Percentiles rank a stretch among this genome's conserved stretches.
These are phyloP conservation scores for Arnoldichthys spilopterus DNA, from an alignment of 2,797 vertebrate genomes.

Conservation along the genomic window DNA sequence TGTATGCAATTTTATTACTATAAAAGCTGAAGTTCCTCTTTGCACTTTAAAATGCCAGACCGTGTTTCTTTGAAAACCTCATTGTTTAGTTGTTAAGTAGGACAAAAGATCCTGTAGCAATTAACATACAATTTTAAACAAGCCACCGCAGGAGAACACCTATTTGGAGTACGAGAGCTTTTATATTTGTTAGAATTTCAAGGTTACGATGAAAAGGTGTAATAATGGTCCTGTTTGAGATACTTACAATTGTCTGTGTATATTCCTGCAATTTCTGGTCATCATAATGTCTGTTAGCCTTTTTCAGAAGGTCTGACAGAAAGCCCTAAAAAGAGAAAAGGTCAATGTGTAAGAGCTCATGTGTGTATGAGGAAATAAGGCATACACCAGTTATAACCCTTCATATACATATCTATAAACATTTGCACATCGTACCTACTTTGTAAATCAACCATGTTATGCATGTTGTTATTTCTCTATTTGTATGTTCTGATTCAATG, in stretches of 20 bases:
- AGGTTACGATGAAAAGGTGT: not conserved
- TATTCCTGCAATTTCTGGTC: slow-evolving; percentile 95
- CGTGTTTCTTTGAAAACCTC: not conserved
- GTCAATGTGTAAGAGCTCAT: not conserved
- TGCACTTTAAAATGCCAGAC: not conserved
- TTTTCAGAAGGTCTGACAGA: slow-evolving; percentile 94
- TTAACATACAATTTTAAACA: not conserved
- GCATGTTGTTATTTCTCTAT: slow-evolving; percentile 24
- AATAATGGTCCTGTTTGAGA: not conserved
- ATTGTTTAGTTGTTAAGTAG: not conserved
- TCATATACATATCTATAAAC: not conserved
- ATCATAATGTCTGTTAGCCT: slow-evolving; percentile 90
- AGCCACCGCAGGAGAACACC: not conserved
- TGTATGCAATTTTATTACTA: not conserved
- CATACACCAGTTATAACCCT: not conserved
- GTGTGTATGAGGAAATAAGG: not conserved
- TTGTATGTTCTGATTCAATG: slow-evolving; percentile 39
- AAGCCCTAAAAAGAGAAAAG: slow-evolving; percentile 83
- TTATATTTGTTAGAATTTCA: not conserved
- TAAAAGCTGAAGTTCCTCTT: not conserved
- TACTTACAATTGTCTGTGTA: slow-evolving; percentile 94
- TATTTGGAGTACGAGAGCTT: not conserved
- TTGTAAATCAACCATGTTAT: slow-evolving; percentile 18
- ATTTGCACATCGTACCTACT: slow-evolving; percentile 9
- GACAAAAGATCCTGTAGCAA: not conserved